Evolutionary conservation across 64 coral and sea anemone species (phyloP).

Genomic region (Acropora yongei): DNA sequence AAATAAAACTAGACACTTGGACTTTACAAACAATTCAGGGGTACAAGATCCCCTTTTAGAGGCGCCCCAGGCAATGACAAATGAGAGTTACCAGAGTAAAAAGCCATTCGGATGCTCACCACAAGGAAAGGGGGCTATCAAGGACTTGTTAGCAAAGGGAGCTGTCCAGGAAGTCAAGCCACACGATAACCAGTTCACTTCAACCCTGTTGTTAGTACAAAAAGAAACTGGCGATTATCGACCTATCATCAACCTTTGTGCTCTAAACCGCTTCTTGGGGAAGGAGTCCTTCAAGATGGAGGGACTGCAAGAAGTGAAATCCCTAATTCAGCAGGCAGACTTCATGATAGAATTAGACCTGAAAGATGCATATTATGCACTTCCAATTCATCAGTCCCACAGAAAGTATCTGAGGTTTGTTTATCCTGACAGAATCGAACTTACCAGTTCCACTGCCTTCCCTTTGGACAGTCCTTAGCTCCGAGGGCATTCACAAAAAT

Average conservation of each 20-base stretch:
- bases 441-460: too few relatives aligned
- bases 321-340: conserved; percentile 11
- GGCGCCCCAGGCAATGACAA: conserved; percentile 35
- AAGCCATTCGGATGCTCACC: not conserved
- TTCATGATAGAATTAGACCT: conserved; percentile 47
- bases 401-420: too few relatives aligned
- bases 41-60: conserved; percentile 60
- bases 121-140: not conserved
- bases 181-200: not conserved
- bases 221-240: not conserved
- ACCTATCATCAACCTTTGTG: not conserved
- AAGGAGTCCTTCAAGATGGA: conserved; percentile 32
- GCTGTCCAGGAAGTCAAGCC: not conserved
- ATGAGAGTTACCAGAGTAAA: not conserved
- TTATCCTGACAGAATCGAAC: too few relatives aligned
- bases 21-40: conserved; percentile 47
- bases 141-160: not conserved
- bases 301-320: conserved; percentile 7
- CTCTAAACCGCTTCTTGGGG: not conserved
- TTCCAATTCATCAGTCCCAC: not conserved
- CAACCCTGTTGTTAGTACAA: not conserved
- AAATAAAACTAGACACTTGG: conserved; percentile 31
- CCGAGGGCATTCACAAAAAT: not conserved
- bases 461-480: too few relatives aligned
- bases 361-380: conserved; percentile 42